Base-by-base conservation (phyloP, 1,140 invertebrate species). In the Philotrypesis tridentata region DNA sequence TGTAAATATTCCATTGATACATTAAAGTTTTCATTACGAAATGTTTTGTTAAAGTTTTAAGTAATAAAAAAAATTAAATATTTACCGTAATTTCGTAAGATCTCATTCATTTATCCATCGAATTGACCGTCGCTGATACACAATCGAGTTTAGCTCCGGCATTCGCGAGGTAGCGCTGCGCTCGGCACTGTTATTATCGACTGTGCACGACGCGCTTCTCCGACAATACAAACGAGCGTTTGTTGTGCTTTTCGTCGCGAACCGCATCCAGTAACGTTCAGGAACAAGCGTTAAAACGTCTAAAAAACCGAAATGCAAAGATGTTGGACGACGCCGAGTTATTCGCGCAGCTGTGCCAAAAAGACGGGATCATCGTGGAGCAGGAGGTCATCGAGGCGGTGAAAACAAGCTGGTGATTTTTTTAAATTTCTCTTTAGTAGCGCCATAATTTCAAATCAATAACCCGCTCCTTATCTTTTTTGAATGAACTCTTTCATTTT, bases 291-390 rank as follows among this genome's bases (percentile, higher is more conserved):
- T 17, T 33, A 27, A 40, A 71, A 75, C 21, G 48, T 17, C 12
- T 23, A 68, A 43, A 77, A 81, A 37, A 7, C 3, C 31, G 71
- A 9, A 14, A 82, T 75, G 71, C 9, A 70, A 86, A 86, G 70
- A 89, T 90, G 89, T 75, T 89, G 29, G 84, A 88, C 55, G 89
- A 90, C 84, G 81, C 87, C 60, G 87, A 88, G 8, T 78, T 90
- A 7, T 90, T 89, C 55, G 31, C 83, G 65, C 86, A 88, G 37
- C 79, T 90, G 9, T 90, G 89, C 48, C 78, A 88, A 73, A 90
- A 89, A 68, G 79, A 85, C 11, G 85, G 85, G 5, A 86, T 90
- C 75, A 70, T 86, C 27, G 48, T 85, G 31, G 85, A 87, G n/a
- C 74, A 82, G 17, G 88, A 89, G 80, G 82, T 90, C 81, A 76